Evolutionary conservation across 2,888 invertebrate species (phyloP).

Genomic region (Pegoplata infirma): DNA sequence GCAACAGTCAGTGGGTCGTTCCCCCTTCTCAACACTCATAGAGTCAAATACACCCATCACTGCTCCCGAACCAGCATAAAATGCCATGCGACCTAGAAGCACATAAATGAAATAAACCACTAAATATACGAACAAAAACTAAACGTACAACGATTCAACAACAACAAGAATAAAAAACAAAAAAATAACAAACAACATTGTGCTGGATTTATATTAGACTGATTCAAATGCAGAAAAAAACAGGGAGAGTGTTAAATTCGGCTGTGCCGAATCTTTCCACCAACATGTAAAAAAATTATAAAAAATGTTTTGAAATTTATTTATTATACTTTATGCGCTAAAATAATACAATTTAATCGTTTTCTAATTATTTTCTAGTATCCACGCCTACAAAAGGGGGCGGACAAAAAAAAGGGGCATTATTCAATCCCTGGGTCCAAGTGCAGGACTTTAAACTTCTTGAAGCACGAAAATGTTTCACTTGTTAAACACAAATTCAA

Average conservation of each 20-base stretch:
- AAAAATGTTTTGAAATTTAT: too few relatives aligned
- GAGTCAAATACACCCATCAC: conserved; percentile 44
- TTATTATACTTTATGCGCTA: too few relatives aligned
- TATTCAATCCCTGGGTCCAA: too few relatives aligned
- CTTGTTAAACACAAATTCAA: too few relatives aligned
- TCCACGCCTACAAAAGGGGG: too few relatives aligned
- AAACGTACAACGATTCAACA: conserved; percentile 9
- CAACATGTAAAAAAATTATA: too few relatives aligned
- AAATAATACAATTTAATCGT: too few relatives aligned
- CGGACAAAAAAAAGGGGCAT: too few relatives aligned
- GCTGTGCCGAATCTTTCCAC: too few relatives aligned
- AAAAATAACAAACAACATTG: conserved; percentile 4
- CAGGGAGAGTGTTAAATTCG: background rate
- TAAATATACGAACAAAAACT: conserved; percentile 28
- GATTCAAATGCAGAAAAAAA: conserved; percentile 5
- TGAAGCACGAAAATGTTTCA: too few relatives aligned
- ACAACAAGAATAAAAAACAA: conserved; percentile 6
- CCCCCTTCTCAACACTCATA: conserved; percentile 26
- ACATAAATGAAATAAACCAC: conserved; percentile 51
- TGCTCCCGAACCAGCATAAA: conserved; percentile 47
- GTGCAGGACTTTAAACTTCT: too few relatives aligned
- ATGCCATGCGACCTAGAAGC: conserved; percentile 61
- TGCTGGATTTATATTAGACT: background rate
- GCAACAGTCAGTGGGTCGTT: conserved; percentile 59
- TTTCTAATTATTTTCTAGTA: too few relatives aligned